Evolutionary conservation across 2,797 vertebrate species (phyloP).

Genomic region (Myotis daubentonii): DNA sequence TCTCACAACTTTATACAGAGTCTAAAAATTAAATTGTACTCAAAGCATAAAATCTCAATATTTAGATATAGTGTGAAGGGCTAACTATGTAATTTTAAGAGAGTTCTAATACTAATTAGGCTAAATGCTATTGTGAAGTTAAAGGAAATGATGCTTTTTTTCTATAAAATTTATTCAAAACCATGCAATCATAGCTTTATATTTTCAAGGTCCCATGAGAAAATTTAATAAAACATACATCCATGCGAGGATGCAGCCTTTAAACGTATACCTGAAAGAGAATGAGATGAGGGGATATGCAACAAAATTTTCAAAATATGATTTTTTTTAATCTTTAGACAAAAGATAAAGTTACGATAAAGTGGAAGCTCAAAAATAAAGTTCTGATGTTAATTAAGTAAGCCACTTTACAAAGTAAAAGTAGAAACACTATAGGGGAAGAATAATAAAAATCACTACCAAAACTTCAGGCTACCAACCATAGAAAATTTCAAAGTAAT

Average conservation of each 20-base stretch:
- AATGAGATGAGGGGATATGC: neutral
- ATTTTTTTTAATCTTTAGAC: neutral
- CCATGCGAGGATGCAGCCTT: neutral
- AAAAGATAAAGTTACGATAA: neutral
- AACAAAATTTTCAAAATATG: slow-evolving; percentile 33
- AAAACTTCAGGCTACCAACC: neutral
- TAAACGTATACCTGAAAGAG: slow-evolving; percentile 12
- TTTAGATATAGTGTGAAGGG: neutral
- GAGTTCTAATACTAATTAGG: neutral
- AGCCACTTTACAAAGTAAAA: slow-evolving; percentile 37
- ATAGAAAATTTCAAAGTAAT: slow-evolving; percentile 11
- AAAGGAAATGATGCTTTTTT: neutral
- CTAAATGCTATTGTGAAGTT: neutral
- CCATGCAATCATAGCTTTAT: neutral
- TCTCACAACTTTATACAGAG: neutral
- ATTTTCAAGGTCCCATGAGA: neutral
- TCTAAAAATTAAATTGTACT: neutral
- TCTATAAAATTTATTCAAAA: slow-evolving; percentile 3
- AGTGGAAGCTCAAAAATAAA: too few relatives aligned
- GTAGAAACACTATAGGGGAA: neutral
- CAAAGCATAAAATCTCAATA: neutral
- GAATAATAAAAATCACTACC: neutral
- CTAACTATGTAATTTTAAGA: neutral
- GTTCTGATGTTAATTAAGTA: neutral
- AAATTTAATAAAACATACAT: neutral